A percentile compares a stretch with the other conserved stretches of the same genome.
phyloP scores from a whole-genome alignment of 1,140 invertebrate genomes.

The Hyles vespertilio region DNA sequence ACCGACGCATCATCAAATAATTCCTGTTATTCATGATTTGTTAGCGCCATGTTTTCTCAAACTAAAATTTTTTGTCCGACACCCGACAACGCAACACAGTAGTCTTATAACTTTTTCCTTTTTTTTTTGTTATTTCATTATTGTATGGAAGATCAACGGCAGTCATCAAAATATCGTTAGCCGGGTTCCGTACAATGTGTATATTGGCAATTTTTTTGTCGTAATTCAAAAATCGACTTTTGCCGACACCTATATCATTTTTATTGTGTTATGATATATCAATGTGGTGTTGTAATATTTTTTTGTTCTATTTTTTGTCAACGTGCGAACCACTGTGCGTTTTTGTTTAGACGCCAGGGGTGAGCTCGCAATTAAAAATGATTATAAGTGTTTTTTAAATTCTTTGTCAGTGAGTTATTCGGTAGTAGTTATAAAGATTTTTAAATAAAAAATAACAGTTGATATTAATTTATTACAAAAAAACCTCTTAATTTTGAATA shows the following conservation, averaged over 20 bases:
- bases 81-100: conserved; percentile 17
- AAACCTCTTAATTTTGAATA: too few species aligned
- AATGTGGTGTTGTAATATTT: conserved; percentile 45
- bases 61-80: conserved; percentile 23
- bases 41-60: conserved; percentile 6
- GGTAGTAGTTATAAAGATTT: too few species aligned
- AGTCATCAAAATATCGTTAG: conserved; percentile 70
- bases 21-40: too few species aligned
- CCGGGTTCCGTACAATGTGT: conserved; percentile 39
- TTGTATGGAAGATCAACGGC: conserved; percentile 30
- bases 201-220: conserved; percentile 64
- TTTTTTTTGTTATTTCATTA: conserved; percentile 55
- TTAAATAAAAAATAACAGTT: too few species aligned
- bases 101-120: conserved; percentile 32
- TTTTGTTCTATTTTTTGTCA: conserved; percentile 23
- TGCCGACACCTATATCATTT: conserved; percentile 31
- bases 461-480: too few species aligned
- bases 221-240: conserved; percentile 56
- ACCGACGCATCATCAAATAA: too few species aligned
- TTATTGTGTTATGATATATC: conserved; percentile 54
- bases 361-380: conserved; percentile 11
- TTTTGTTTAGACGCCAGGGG: conserved; percentile 8
- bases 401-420: not conserved
- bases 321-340: conserved; percentile 29
- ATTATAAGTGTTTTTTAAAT: conserved; percentile 7